phyloP scores from a whole-genome alignment of 2,888 invertebrate genomes.

The Pyrrhia umbra region DNA sequence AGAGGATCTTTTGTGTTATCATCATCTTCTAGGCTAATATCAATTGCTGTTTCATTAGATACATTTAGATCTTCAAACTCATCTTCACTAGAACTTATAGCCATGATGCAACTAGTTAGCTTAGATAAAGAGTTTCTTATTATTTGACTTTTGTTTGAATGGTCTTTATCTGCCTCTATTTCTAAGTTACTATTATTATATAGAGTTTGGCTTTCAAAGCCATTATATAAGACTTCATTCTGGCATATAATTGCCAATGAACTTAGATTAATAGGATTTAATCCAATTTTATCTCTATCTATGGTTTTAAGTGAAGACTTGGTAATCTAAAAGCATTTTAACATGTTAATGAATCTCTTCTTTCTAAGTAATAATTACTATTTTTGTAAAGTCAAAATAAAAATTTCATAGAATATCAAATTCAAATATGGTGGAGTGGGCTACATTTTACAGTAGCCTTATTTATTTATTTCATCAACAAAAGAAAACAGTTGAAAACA shows the following conservation, averaged over 20 bases:
- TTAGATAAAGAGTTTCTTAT: too few relatives aligned
- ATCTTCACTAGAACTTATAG: neutral
- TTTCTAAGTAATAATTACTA: too few relatives aligned
- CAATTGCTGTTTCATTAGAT: neutral
- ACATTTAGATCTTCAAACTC: neutral
- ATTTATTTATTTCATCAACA: too few relatives aligned
- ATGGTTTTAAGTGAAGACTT: slow-evolving; percentile 5
- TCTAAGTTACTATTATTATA: neutral
- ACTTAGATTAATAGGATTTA: slow-evolving; percentile 18
- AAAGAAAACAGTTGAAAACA: too few relatives aligned
- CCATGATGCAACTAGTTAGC: too few relatives aligned
- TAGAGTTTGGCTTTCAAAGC: neutral
- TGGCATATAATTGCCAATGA: neutral
- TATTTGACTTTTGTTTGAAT: neutral
- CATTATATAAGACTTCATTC: neutral
- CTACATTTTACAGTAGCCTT: too few relatives aligned
- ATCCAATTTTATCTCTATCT: slow-evolving; percentile 24
- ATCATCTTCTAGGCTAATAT: neutral
- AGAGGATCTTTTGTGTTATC: neutral
- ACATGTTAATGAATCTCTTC: too few relatives aligned
- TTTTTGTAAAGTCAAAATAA: too few relatives aligned
- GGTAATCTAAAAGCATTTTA: slow-evolving; percentile 30
- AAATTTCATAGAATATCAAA: too few relatives aligned
- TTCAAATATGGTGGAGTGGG: too few relatives aligned
- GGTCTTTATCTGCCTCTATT: neutral